Evolutionary conservation across 2,888 invertebrate genomes (phyloP), one percentile per base, ranked within the genome.

Genomic region (Cerceris rybyensis): DNA sequence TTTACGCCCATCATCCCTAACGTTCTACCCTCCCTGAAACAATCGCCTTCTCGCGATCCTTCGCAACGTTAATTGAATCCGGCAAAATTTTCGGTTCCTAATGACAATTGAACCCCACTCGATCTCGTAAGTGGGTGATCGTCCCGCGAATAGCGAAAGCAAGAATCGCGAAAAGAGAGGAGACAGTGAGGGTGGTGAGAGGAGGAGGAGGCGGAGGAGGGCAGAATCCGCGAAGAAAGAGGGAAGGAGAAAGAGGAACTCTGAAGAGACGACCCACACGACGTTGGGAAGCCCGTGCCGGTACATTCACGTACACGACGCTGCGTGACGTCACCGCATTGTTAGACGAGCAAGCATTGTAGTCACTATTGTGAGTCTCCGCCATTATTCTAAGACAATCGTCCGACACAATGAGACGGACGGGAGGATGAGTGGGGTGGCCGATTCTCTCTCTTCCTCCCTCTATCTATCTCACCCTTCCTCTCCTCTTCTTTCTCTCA

Each of bases 351-450:
- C 91, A 90, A 92, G 92, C 92, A 92, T 92, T 92, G 92, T 92
- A 92, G 90, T 92, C 91, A 92, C 92, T 92, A 92, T 92, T 92
- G 92, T 92, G 92, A 92, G 92, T 91, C 92, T 90, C 90, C 90
- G 91, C 92, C 92, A 92, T 92, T 92, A 92, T 92, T 92, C 92
- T 92, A 92, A 92, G 92, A 92, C 92, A 92, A 92, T 92, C 92
- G 92, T 92, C 92, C 91, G 90, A 92, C 92, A 92, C 92, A 92
- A 92, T 92, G 91, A 92, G 91, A 91, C 90, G 90, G 90, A 90
- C 90, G 89, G 89, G 89, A 90, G 90, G 88, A 89, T 88, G 90
- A 90, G 89, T 87, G 87, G 88, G 85, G 87, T 81, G 83, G 83
- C 81, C 85, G 69, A 67, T 78, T 76, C 75, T 80, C 77, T 68